These are phyloP conservation scores for Hemiscyllium ocellatum DNA, from an alignment of 2,113 vertebrate genomes.

Conservation along the genomic window DNA sequence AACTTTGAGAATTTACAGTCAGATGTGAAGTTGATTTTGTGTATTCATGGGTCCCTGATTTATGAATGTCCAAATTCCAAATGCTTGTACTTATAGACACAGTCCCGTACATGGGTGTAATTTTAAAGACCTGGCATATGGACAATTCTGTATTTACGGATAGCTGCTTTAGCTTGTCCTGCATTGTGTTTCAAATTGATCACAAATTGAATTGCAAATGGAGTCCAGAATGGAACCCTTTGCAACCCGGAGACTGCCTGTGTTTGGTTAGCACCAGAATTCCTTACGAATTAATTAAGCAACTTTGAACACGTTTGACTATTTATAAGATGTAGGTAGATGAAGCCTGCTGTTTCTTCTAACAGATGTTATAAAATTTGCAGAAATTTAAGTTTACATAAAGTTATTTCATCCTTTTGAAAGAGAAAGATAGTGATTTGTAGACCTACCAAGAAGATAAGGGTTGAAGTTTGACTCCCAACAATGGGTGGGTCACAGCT, in stretches of 20 bases:
- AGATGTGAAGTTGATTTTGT: background rate
- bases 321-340: background rate
- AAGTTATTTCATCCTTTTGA: background rate
- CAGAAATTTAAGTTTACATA: background rate
- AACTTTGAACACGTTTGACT: background rate
- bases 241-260: too few relatives aligned
- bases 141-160: too few relatives aligned
- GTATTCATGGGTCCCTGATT: background rate
- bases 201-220: too few relatives aligned
- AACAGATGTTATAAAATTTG: background rate
- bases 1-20: background rate
- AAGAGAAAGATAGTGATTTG: background rate
- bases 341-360: background rate
- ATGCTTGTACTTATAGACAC: too few relatives aligned
- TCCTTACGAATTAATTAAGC: background rate
- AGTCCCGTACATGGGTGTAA: too few relatives aligned
- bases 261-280: background rate
- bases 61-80: too few relatives aligned
- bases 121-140: too few relatives aligned
- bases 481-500: background rate
- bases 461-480: background rate
- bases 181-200: too few relatives aligned
- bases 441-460: background rate
- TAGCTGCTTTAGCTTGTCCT: too few relatives aligned
- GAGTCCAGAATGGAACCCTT: too few relatives aligned